phyloP scores from a whole-genome alignment of 2,888 invertebrate species.

The Entomobrya multifasciata region DNA sequence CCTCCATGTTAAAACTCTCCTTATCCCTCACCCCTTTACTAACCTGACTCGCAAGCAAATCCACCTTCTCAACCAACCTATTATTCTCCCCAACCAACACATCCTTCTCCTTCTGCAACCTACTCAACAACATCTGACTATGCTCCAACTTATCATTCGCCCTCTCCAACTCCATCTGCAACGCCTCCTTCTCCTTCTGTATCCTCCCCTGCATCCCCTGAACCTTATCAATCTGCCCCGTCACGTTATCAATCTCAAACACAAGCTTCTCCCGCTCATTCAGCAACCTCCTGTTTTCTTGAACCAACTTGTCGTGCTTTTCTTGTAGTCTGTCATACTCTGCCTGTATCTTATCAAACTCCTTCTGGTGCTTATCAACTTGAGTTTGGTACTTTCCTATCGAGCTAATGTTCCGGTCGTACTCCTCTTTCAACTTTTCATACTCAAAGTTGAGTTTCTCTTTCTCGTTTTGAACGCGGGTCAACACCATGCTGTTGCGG shows the following conservation, averaged over 20 bases:
- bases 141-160: slow-evolving; percentile 88
- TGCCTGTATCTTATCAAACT: slow-evolving; percentile 93
- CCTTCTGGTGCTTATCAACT: slow-evolving; percentile 94
- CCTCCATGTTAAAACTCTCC: slow-evolving; percentile 91
- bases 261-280: slow-evolving; percentile 94
- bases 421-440: slow-evolving; percentile 92
- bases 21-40: slow-evolving; percentile 90
- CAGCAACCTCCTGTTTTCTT: slow-evolving; percentile 90
- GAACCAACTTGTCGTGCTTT: slow-evolving; percentile 90
- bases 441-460: slow-evolving; percentile 92
- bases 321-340: slow-evolving; percentile 95
- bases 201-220: slow-evolving; percentile 92
- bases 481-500: slow-evolving; percentile 90
- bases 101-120: slow-evolving; percentile 94
- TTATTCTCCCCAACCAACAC: slow-evolving; percentile 91
- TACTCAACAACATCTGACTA: slow-evolving; percentile 86
- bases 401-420: slow-evolving; percentile 93
- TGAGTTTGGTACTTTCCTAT: slow-evolving; percentile 95
- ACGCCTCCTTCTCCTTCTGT: slow-evolving; percentile 94
- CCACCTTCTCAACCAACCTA: slow-evolving; percentile 90
- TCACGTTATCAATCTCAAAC: slow-evolving; percentile 94
- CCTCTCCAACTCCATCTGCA: slow-evolving; percentile 91
- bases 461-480: slow-evolving; percentile 92
- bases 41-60: slow-evolving; percentile 90
- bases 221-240: slow-evolving; percentile 94